Evolutionary conservation across 2,113 vertebrate species (phyloP), one percentile per base, ranked within the genome.

Genomic region (Rhombomys opimus): DNA sequence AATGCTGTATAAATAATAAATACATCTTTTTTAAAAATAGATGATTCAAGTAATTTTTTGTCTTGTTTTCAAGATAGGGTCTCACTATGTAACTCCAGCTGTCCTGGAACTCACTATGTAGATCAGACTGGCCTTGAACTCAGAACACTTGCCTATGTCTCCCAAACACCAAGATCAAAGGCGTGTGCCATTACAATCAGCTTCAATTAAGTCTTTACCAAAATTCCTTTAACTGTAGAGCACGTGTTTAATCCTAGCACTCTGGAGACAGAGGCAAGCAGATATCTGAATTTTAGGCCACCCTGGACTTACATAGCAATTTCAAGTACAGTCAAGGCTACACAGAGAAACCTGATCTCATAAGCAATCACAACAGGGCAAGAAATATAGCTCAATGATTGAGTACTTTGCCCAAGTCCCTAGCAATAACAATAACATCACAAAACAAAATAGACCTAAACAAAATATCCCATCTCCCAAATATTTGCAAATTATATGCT

Each of bases 401-500:
- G n/a, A 46, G 25, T 13, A 63, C 38, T 18, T 38, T 65, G 59
- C n/a, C 59, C 15, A 7, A 84, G 23, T 84, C 23, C 38, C 81
- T 63, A 20, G 61, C 38, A 85, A 27, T 14, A 84, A 25, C 59
- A 85, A n/a, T 15, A 17, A 22, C 23, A 46, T 25, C 22, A 22
- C 18, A 82, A 30, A 77, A 27, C 41, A 78, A 59, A 59, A 46
- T 2, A 81, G 57, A 30, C 5, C 81, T 46, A 41, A 85, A 90
- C 67, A 87, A 78, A 70, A 88, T 25, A 81, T 14, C 52, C 12
- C 35, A 91, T 61, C 18, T n/a, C 52, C 30, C 7, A 90, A 38
- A 92, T 46, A 95, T 77, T 32, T 89, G 59, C 67, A 92, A 87
- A 87, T 87, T 11, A 63, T 46, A 50, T 41, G 50, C 89, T 3